phyloP scores from a whole-genome alignment of 2,113 vertebrate genomes.

The Protomyctophum bolini region DNA sequence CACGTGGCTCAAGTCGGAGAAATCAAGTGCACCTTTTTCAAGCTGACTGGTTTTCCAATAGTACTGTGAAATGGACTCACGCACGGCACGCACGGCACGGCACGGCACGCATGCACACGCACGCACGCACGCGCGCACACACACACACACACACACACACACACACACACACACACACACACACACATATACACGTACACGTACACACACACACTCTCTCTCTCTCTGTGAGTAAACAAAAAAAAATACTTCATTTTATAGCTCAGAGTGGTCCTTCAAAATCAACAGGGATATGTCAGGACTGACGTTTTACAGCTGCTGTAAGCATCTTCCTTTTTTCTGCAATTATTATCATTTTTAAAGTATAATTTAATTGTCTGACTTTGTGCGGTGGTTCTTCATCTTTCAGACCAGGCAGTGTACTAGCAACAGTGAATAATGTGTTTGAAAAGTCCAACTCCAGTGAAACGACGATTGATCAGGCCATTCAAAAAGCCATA shows the following conservation, averaged over 20 bases:
- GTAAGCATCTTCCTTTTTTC: slow-evolving; percentile 56
- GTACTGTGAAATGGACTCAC: too few relatives aligned
- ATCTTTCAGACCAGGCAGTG: slow-evolving; percentile 71
- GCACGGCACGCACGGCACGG: too few relatives aligned
- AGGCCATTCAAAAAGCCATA: slow-evolving; percentile 26
- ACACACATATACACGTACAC: too few relatives aligned
- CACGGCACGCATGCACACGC: too few relatives aligned
- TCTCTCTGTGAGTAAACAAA: slow-evolving; percentile 6
- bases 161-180: too few relatives aligned
- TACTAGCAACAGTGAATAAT: slow-evolving; percentile 72
- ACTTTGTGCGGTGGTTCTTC: background rate
- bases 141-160: too few relatives aligned
- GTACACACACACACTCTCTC: background rate
- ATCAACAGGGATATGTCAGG: slow-evolving; percentile 43
- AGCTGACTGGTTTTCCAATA: too few relatives aligned
- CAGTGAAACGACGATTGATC: slow-evolving; percentile 10
- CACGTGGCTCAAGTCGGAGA: too few relatives aligned
- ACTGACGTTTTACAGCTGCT: slow-evolving; percentile 62
- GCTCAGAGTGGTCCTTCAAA: slow-evolving; percentile 47
- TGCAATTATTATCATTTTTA: background rate
- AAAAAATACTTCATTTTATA: slow-evolving; percentile 33
- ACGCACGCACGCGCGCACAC: too few relatives aligned
- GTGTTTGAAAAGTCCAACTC: slow-evolving; percentile 49
- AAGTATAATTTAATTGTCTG: background rate
- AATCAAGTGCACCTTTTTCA: too few relatives aligned